phyloP scores from a whole-genome alignment of 2,888 invertebrate genomes.

The Diogma glabrata region DNA sequence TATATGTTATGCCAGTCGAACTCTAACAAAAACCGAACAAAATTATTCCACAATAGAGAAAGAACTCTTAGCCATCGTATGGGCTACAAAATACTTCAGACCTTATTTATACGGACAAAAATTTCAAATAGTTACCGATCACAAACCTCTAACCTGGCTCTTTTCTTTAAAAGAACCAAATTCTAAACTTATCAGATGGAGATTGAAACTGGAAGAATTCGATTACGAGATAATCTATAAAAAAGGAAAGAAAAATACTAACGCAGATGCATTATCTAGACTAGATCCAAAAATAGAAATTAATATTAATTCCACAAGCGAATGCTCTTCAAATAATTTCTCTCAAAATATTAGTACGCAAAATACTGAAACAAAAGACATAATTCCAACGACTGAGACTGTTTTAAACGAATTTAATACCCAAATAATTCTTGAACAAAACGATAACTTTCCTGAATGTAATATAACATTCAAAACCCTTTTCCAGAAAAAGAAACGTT shows the following conservation, averaged over 20 bases:
- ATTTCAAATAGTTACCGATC: slow-evolving; percentile 12
- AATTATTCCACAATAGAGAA: slow-evolving; percentile 26
- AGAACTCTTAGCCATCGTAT: slow-evolving; percentile 26
- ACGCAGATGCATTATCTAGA: not conserved
- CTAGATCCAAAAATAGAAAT: not conserved
- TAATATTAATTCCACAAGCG: not conserved
- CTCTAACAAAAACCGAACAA: slow-evolving; percentile 18
- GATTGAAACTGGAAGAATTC: not conserved
- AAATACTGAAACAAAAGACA: not conserved
- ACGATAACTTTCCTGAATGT: not conserved
- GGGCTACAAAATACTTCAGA: slow-evolving; percentile 20
- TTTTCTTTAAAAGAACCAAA: not conserved
- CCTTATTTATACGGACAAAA: not conserved
- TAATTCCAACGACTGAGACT: not conserved
- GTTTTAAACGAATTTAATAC: not conserved
- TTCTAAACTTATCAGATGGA: not conserved
- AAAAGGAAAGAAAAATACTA: not conserved
- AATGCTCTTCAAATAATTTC: too few relatives aligned
- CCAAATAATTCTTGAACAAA: not conserved
- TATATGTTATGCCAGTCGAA: slow-evolving; percentile 20
- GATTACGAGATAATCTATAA: not conserved
- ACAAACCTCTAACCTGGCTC: not conserved
- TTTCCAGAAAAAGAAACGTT: not conserved
- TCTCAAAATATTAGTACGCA: too few relatives aligned
- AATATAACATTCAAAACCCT: too few relatives aligned